These are phyloP conservation scores for Lordiphosa clarofinis DNA, from an alignment of 1,140 invertebrate genomes.

Conservation along the genomic window DNA sequence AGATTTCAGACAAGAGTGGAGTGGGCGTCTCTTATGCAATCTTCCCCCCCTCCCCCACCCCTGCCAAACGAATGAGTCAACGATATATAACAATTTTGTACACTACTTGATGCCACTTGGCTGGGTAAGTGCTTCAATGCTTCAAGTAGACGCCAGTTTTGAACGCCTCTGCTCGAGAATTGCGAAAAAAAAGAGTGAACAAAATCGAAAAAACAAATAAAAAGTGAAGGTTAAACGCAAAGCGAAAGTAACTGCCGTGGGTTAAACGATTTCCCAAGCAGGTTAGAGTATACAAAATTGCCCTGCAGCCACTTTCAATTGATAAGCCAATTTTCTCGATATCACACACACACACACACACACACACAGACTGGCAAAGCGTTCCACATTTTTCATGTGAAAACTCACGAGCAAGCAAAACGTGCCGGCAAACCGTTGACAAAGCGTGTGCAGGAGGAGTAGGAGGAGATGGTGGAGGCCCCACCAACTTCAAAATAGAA, in stretches of 20 bases:
- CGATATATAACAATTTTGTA: constrained; percentile 9
- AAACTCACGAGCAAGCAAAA: constrained; percentile 40
- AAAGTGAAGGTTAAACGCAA: constrained; percentile 68
- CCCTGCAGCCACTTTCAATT: constrained; percentile 57
- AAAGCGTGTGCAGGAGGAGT: constrained; percentile 12
- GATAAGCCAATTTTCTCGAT: constrained; percentile 65
- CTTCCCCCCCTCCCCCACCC: not conserved
- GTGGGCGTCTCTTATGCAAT: constrained; percentile 16
- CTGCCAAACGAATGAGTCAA: constrained; percentile 6
- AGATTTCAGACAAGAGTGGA: constrained; percentile 1
- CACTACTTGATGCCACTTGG: constrained; percentile 6
- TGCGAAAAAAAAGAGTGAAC: constrained; percentile 6
- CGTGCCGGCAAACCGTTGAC: constrained; percentile 41
- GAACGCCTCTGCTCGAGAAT: constrained; percentile 44
- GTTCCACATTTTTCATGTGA: constrained; percentile 59
- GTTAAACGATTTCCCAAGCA: constrained; percentile 55
- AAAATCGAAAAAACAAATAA: constrained; percentile 21
- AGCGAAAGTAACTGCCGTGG: constrained; percentile 56
- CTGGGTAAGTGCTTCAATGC: constrained; percentile 36
- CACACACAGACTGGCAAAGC: constrained; percentile 12
- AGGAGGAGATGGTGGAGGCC: constrained; percentile 4
- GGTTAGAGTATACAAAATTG: constrained; percentile 20
- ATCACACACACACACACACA: constrained; percentile 11
- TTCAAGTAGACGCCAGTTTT: constrained; percentile 57
- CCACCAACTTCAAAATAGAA: constrained; percentile 47